Evolutionary conservation across 2,797 vertebrate species (phyloP), one percentile per base, ranked within the genome.

Genomic region (Triplophysa bombifrons): DNA sequence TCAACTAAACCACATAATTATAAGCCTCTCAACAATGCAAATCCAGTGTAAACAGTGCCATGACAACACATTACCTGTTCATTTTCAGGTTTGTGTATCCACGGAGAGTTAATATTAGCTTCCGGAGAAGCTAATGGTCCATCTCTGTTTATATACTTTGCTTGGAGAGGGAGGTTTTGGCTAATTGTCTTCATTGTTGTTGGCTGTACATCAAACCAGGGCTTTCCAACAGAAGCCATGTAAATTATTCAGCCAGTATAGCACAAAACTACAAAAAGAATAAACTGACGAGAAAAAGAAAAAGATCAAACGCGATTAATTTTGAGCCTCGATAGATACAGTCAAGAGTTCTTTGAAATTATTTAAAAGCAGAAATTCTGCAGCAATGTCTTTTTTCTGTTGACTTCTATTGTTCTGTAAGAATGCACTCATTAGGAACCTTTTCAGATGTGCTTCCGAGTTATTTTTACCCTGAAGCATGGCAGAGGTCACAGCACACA

Each of bases 101-200:
- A 86, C 74, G 64, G 85, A 87, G 68, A 84, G 77, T 77, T 48
- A 75, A 76, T 84, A 80, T 87, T 85, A 80, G 78, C 79, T 87
- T 80, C 74, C 79, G 84, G 79, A 86, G 82, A 71, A 79, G 41
- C 87, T 88, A 89, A 92, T 90, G 87, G 89, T 80, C 76, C 83
- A 87, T 88, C 88, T 89, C 87, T 88, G 86, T 89, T 89, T 87
- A 85, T 85, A 82, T 80, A 87, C 66, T 89, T 89, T 86, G 73
- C 82, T 85, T 90, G 88, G 87, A 86, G 87, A 74, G 83, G 78
- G 76, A 16, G 44, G 83, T 88, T 86, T 81, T 78, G 76, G 72
- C 76, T 91, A 91, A 91, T 91, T 89, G 84, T 90, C 77, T 75
- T 78, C 67, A 79, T 83, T 91, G 87, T 86, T 87, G 79, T 87